phyloP scores from a whole-genome alignment of 2,888 invertebrate species.

The Melipona beecheii region DNA sequence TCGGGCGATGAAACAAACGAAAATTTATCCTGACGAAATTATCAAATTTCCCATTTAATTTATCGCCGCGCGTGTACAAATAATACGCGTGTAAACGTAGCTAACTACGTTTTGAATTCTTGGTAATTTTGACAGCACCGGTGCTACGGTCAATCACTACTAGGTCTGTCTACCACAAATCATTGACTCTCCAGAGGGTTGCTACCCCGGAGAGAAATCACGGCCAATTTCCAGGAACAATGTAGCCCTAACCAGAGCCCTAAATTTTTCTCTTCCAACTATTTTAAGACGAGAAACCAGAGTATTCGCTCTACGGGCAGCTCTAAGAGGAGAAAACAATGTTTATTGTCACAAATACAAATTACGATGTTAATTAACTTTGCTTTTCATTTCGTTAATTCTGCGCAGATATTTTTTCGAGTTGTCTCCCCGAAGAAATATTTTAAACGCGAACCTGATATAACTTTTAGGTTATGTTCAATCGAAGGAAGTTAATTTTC shows the following conservation, averaged over 20 bases:
- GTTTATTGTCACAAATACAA: not conserved
- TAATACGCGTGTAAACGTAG: not conserved
- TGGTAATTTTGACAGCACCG: conserved; percentile 40
- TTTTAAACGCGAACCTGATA: no score
- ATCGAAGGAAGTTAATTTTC: no score
- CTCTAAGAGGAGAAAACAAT: not conserved
- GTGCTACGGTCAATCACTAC: conserved; percentile 48
- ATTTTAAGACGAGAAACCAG: not conserved
- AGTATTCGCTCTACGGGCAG: not conserved
- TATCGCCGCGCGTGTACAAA: not conserved
- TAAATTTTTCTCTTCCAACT: not conserved
- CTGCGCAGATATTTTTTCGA: no score
- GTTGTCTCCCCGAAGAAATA: no score
- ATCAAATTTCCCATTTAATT: not conserved
- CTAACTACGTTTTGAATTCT: not conserved
- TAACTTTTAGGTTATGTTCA: no score
- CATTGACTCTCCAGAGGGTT: conserved; percentile 50
- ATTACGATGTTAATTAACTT: not conserved
- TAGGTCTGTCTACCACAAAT: conserved; percentile 54
- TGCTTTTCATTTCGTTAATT: not conserved
- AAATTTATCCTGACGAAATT: not conserved
- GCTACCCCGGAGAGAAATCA: conserved; percentile 58
- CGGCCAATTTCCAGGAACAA: conserved; percentile 61
- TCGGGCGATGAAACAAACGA: not conserved
- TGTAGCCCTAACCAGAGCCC: conserved; percentile 47